Evolutionary conservation across 2,113 vertebrate genomes (phyloP), one percentile per base, ranked within the genome.

Genomic region (Prionailurus bengalensis): DNA sequence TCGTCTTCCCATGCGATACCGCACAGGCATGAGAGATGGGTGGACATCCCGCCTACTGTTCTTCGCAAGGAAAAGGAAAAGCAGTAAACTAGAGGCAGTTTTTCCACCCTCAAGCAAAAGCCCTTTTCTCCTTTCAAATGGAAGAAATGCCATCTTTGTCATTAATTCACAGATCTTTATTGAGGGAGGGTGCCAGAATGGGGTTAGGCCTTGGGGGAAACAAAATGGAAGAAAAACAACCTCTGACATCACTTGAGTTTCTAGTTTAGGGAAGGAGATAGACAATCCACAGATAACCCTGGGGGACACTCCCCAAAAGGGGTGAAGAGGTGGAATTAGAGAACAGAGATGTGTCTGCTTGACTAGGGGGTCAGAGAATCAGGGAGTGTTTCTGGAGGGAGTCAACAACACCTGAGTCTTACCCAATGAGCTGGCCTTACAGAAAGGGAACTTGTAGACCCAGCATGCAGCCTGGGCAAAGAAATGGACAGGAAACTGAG

Each of bases 1-100:
- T 48, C 0, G 0, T 11, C 17, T 14, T 31, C 61, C 39, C 48
- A 5, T 21, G 33, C 1, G 36, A 45, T 0, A 3, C 9, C 5
- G 63, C 53, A 29, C 10, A 29, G n/a, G 51, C 27, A 16, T 9
- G 29, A 65, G 33, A 42, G 53, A 27, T 0, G 27, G 39, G 39
- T 2, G 15, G 48, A 33, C 21, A n/a, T 81, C 10, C 63, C 12
- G 5, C 42, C 55, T 65, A 80, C 73, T 73, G 39, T 33, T 76
- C 55, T 23, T 71, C 39, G 31, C 23, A 58, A n/a, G 80, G 71
- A n/a, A 79, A 80, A 81, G 29, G 36, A 19, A 31, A 78, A 19
- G 51, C 29, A 55, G 12, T 36, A 55, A 80, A 27, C n/a, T 36
- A 33, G 39, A 70, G 36, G 31, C 45, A 85, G 51, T 12, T 53